Evolutionary conservation across 1,140 invertebrate species (phyloP), one percentile per base, ranked within the genome.

Genomic region (Tetraneura akinire): DNA sequence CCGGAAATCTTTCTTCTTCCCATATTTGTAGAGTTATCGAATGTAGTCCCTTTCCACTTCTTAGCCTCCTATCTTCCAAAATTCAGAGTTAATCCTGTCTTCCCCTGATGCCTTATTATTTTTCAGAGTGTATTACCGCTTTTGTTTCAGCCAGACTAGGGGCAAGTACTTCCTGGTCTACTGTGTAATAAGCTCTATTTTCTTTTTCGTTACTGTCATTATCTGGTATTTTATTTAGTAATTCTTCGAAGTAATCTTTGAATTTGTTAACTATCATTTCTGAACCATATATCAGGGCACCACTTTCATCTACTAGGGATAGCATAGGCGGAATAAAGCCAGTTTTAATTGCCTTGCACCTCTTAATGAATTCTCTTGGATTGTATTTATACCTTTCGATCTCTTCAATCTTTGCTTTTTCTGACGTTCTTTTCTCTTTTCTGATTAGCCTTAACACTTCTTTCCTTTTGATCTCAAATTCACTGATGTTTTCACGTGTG

Each of bases 341-440:
- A 60, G 57, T 23, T 60, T 60, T 60, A 60, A 23, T 60, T 60
- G 57, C 21, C 21, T 60, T 60, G 4, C 13, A 60, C 21, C 57
- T 60, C 21, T 60, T 60, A 60, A 60, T 23, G 18, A 60, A 60
- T 64, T 64, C 29, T 37, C 60, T 64, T 64, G 60, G 60, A 64
- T 64, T 64, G 60, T 64, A 64, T 42, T 64, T 64, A 26, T 64
- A 64, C 14, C 60, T 64, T 64, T 64, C 60, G 6, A 64, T 64
- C 29, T 64, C 29, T 64, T 64, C 60, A 64, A 64, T 37, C 60
- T 4, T 64, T 64, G 21, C 21, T 26, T 64, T 64, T 64, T 37
- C 60, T 37, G 60, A 37, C 60, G 32, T 64, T 64, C 60, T 64
- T 64, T 29, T 64, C 60, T 64, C 60, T 64, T 64, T 64, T 64